These are phyloP conservation scores for Microctonus hyperodae DNA, from an alignment of 2,888 invertebrate species.

Conservation along the genomic window DNA sequence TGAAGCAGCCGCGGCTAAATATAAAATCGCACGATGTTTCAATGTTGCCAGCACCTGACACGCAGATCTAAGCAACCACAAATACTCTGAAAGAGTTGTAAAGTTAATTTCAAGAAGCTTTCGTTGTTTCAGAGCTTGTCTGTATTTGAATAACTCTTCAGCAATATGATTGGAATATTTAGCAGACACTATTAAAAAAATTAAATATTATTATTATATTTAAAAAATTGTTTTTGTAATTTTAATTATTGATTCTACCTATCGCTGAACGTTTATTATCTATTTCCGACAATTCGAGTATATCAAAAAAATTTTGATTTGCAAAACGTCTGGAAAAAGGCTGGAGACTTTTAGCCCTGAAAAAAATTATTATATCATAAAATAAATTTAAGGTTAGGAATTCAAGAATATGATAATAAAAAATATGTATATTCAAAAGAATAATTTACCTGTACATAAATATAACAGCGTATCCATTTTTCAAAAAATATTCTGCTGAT, in stretches of 20 bases:
- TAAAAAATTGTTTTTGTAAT: not conserved
- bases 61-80: constrained; percentile 86
- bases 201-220: not conserved
- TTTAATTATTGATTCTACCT: constrained; percentile 64
- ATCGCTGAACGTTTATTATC: constrained; percentile 72
- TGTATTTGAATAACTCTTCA: constrained; percentile 78
- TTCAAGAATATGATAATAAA: not conserved
- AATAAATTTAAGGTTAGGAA: not conserved
- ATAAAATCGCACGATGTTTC: constrained; percentile 79
- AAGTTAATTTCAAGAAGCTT: constrained; percentile 80
- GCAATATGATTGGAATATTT: constrained; percentile 77
- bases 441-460: constrained; percentile 78
- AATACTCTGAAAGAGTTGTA: constrained; percentile 89
- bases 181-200: constrained; percentile 68
- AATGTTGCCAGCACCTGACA: constrained; percentile 78
- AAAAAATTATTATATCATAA: constrained; percentile 3
- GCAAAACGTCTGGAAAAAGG: constrained; percentile 91
- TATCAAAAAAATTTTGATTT: constrained; percentile 79
- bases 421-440: not conserved
- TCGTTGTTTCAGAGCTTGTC: constrained; percentile 77
- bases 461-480: constrained; percentile 87
- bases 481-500: constrained; percentile 95
- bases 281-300: constrained; percentile 74
- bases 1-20: constrained; percentile 97
- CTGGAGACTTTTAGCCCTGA: constrained; percentile 83